A percentile compares a stretch with the other conserved stretches of the same genome.
Evolutionary conservation across 2,113 vertebrate species (phyloP).

Genomic region (Pogonocichla stellata): DNA sequence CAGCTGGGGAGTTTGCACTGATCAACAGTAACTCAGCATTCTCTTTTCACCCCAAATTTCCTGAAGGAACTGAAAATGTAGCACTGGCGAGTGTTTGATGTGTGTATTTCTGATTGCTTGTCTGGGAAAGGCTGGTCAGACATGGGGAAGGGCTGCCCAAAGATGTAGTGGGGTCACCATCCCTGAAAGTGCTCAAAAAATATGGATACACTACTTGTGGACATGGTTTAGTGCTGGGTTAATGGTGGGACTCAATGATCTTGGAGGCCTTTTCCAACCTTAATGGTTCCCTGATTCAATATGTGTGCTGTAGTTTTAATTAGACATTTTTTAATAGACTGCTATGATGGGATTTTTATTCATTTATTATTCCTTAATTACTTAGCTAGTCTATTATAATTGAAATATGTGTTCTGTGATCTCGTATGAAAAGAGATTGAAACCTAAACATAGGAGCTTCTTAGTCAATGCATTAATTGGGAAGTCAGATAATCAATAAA

Average conservation of each 20-base stretch:
- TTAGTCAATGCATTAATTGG: background rate
- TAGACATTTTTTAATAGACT: background rate
- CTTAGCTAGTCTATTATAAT: background rate
- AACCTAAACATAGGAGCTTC: background rate
- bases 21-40: background rate
- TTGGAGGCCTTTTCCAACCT: background rate
- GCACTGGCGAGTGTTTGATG: background rate
- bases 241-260: background rate
- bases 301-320: background rate
- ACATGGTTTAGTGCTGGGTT: background rate
- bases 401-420: background rate
- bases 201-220: background rate
- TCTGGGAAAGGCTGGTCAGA: background rate
- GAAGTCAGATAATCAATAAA: background rate
- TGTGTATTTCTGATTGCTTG: background rate
- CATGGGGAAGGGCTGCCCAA: background rate
- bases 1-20: background rate
- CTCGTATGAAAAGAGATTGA: background rate
- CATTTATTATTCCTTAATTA: background rate
- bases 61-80: background rate
- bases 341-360: background rate
- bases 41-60: rapidly evolving
- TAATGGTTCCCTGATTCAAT: background rate
- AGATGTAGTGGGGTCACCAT: background rate
- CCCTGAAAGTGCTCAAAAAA: background rate